phyloP scores from a whole-genome alignment of 2,113 vertebrate genomes.

The Varanus salvator region DNA sequence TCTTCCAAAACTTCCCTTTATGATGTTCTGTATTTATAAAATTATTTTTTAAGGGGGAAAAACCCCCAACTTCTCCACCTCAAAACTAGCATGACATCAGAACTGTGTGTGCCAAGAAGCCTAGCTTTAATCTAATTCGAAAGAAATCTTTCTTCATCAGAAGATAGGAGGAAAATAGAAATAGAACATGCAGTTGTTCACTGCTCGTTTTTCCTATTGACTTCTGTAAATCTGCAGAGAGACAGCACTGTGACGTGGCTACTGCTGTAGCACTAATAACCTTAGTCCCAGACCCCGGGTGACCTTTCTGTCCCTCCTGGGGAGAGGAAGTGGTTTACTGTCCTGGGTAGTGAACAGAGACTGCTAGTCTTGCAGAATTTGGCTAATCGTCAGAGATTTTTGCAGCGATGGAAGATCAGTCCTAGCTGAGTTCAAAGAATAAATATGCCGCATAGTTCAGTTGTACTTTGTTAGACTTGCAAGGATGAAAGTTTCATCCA shows the following conservation, averaged over 20 bases:
- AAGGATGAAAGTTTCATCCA: slow-evolving; percentile 29
- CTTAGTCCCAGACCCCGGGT: not conserved
- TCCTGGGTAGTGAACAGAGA: slow-evolving; percentile 9
- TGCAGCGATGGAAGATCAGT: not conserved
- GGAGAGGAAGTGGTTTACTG: not conserved
- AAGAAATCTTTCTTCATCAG: slow-evolving; percentile 24
- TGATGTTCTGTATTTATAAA: slow-evolving; percentile 61
- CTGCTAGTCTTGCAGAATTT: slow-evolving; percentile 18
- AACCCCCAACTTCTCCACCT: not conserved
- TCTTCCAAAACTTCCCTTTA: slow-evolving; percentile 62
- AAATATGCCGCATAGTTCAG: slow-evolving; percentile 13
- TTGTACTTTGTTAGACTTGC: slow-evolving; percentile 37
- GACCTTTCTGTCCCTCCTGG: not conserved
- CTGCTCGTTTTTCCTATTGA: slow-evolving; percentile 10
- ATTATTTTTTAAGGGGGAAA: not conserved
- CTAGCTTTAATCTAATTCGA: slow-evolving; percentile 36
- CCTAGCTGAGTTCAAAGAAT: slow-evolving; percentile 45
- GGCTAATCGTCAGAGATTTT: slow-evolving; percentile 16
- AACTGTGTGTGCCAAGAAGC: slow-evolving; percentile 47
- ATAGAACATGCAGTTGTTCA: not conserved
- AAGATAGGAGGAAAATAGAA: slow-evolving; percentile 24
- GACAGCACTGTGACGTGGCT: not conserved
- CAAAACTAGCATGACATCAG: slow-evolving; percentile 31
- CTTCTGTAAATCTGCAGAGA: slow-evolving; percentile 29
- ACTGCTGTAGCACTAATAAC: slow-evolving; percentile 9